Conservation (phyloP, 2,797 vertebrate genomes). For the Molossus alvarezi region DNA sequence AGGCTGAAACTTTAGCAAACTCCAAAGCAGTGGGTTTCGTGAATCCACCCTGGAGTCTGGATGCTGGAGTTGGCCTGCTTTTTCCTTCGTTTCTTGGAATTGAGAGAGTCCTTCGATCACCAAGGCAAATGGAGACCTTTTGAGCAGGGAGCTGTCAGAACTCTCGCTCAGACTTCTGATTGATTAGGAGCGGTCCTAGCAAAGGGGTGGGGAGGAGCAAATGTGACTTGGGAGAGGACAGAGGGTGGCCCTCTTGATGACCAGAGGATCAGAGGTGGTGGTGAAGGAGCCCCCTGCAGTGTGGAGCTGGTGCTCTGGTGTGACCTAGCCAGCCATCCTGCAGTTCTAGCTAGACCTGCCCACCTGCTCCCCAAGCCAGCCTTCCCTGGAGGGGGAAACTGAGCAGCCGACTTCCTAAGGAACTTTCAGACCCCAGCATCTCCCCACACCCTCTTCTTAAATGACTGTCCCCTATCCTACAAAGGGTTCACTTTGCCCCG, state of each 20-base stretch:
- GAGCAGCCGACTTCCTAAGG: conserved; percentile 12
- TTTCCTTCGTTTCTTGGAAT: background rate
- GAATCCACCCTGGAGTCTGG: background rate
- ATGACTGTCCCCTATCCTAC: background rate
- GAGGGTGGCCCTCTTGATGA: background rate
- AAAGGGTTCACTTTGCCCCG: background rate
- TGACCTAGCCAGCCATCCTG: background rate
- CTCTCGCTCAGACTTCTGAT: background rate
- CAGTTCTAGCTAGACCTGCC: background rate
- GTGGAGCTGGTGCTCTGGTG: background rate
- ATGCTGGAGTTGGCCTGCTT: background rate
- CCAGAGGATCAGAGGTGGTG: background rate
- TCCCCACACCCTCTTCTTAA: background rate
- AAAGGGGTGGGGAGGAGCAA: background rate
- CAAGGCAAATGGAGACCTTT: background rate
- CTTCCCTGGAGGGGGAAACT: background rate
- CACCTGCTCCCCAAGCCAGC: background rate
- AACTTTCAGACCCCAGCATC: background rate
- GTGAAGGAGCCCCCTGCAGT: background rate
- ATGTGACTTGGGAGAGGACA: background rate
- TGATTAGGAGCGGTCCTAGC: background rate
- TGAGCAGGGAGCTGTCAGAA: background rate
- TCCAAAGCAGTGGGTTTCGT: background rate
- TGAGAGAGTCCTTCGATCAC: background rate
- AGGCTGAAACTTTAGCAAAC: background rate